A percentile compares a stretch with the other conserved stretches of the same genome.
Evolutionary conservation across 2,888 invertebrate species (phyloP).

Genomic region (Sphinx pinastri): DNA sequence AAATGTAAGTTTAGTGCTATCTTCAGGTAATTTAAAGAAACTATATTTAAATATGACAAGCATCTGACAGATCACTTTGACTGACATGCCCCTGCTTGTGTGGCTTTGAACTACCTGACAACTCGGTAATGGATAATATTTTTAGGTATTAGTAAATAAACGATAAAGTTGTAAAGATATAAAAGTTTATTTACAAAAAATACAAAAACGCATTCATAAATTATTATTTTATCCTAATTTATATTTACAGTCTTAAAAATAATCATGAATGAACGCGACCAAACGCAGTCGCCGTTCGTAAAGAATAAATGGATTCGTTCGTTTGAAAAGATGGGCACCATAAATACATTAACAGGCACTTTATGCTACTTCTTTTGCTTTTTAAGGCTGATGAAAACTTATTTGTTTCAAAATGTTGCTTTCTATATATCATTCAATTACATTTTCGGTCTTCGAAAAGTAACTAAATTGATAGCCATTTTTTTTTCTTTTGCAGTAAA

Average conservation of each 20-base stretch:
- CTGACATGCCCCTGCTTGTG: too few relatives aligned
- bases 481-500: neutral
- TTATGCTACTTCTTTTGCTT: neutral
- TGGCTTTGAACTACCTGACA: too few relatives aligned
- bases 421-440: too few relatives aligned
- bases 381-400: neutral
- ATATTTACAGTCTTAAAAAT: slow-evolving; percentile 80
- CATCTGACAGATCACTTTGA: too few relatives aligned
- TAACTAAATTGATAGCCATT: too few relatives aligned
- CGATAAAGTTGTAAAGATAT: slow-evolving; percentile 42
- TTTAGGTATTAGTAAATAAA: neutral
- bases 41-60: too few relatives aligned
- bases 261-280: slow-evolving; percentile 23
- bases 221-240: slow-evolving; percentile 72
- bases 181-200: slow-evolving; percentile 80
- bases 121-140: too few relatives aligned
- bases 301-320: slow-evolving; percentile 21
- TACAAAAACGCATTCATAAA: slow-evolving; percentile 76
- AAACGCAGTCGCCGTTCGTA: slow-evolving; percentile 6
- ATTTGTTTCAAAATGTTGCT: neutral
- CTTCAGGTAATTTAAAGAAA: too few relatives aligned
- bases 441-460: too few relatives aligned
- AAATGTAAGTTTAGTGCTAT: too few relatives aligned
- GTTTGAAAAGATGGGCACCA: neutral
- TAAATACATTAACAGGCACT: slow-evolving; percentile 8